Base-by-base conservation (phyloP, 2,888 invertebrate genomes). In the Philereme transversata region DNA sequence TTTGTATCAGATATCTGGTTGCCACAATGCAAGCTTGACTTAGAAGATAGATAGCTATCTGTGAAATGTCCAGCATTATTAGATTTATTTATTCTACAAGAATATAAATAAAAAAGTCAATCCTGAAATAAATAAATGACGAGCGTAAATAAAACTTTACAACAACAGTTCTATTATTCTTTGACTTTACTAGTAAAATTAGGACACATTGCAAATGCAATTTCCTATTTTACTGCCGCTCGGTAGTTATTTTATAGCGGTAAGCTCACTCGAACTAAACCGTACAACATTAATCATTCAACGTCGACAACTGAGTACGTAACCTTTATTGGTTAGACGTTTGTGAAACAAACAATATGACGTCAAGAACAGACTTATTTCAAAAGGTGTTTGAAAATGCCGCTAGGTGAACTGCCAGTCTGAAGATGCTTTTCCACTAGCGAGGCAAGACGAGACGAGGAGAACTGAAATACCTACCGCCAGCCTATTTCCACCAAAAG, bases 351-450 rank as follows among this genome's bases (percentile, higher is more conserved):
- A 75, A 81, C 76, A 77, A 78, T 78, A 76, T 74, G 71, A 75
- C 75, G 71, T 79, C 78, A 83, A 79, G 74, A 76, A 71, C 72
- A 78, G 73, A 48, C 40, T 57, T n/a, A 40, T 70, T 69, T 73
- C 71, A 76, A 82, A 79, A 81, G 81, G 78, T 81, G 76, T 78
- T 79, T 73, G 75, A 83, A 73, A 72, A 77, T 72, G 65, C 56
- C 51, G 56, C 49, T 34, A 49, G 71, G 72, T 82, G 83, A 22
- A 82, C 83, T 83, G 77, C 82, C 74, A 74, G 76, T 78, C 77
- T 64, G 68, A 74, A 79, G 80, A n/a, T n/a, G n/a, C n/a, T n/a
- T n/a, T n/a, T n/a, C n/a, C n/a, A n/a, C n/a, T n/a, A n/a, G n/a
- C n/a, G n/a, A n/a, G n/a, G n/a, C n/a, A n/a, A n/a, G n/a, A n/a